Base-by-base conservation (phyloP, 1,140 invertebrate species). In the Pseudomyrmex cubaensis region DNA sequence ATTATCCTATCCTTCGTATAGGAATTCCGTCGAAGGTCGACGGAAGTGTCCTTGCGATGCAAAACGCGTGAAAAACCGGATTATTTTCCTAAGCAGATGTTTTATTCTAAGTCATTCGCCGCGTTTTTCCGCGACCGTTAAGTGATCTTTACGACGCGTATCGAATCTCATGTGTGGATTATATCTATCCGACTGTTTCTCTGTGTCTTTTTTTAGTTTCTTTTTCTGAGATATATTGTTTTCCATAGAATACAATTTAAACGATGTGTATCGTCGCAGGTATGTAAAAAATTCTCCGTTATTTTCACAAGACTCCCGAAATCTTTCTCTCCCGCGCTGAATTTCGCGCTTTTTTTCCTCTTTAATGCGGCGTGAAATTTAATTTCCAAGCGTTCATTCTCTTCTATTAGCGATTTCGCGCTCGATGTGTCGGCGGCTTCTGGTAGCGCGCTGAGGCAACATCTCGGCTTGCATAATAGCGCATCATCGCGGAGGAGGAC, bases 391-490 rank as follows among this genome's bases (percentile, higher is more conserved):
- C 46, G 22, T 80, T 61, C 61, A 54, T 20, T 48, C 66, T 80
- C 22, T 70, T 9, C 20, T 80, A 80, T 80, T 72, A 52, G 3
- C 66, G 22, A 80, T 80, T 70, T 72, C 46, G 77, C 76, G 57
- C 63, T 56, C 44, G 7, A 44, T n/a, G 46, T 20, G 35, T 56
- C 56, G 72, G 52, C 35, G 48, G 82, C 48, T 85, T 69, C 35
- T 50, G 56, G 48, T 25, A 63, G 54, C 25, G 44, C 83, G 84
- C 50, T 87, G 88, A 91, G 82, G 88, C 90, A 90, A 92, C 77
- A 89, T 90, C 87, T 89, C 70, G 59, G 72, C 89, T 92, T 90
- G 88, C 90, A 85, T 86, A 91, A 92, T 88, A 50, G 54, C 35
- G 35, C 54, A 3, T 70, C 35, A 10, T 75, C 72, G 75, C 54